These are phyloP conservation scores for Pogonocichla stellata DNA, from an alignment of 2,113 vertebrate genomes.

Conservation along the genomic window DNA sequence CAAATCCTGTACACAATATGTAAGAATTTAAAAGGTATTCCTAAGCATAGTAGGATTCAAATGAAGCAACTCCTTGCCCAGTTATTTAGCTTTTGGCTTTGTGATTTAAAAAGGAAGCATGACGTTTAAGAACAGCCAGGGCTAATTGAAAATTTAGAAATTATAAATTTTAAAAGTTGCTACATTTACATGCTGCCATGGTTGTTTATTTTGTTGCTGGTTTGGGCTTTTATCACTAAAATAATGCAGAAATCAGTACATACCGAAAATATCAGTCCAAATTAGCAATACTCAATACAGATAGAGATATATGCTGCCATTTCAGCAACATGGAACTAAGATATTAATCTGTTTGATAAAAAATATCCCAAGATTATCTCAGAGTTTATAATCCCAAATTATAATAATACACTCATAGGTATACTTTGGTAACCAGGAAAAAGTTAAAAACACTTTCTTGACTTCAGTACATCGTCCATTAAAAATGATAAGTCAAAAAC, in stretches of 20 bases:
- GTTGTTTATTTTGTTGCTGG: background rate
- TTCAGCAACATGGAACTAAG: background rate
- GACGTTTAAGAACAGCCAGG: background rate
- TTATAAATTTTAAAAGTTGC: background rate
- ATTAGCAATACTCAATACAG: background rate
- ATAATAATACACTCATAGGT: background rate
- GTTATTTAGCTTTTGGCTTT: background rate
- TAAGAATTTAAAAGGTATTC: background rate
- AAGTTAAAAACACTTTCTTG: background rate
- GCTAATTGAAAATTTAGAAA: background rate
- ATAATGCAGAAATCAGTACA: background rate
- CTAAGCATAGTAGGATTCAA: background rate
- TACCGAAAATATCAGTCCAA: background rate
- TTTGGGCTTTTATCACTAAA: background rate
- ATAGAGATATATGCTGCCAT: background rate
- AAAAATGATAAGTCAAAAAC: background rate
- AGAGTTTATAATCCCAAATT: background rate
- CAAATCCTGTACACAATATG: background rate
- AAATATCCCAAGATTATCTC: background rate
- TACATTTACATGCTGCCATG: conserved; percentile 4
- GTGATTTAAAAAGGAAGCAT: background rate
- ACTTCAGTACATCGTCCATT: background rate
- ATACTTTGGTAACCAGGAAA: background rate
- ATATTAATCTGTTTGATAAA: background rate
- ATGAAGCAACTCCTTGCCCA: background rate